A percentile compares a stretch with the other conserved stretches of the same genome.
phyloP scores from a whole-genome alignment of 2,888 invertebrate species.

The Phanerotoma sp. region DNA sequence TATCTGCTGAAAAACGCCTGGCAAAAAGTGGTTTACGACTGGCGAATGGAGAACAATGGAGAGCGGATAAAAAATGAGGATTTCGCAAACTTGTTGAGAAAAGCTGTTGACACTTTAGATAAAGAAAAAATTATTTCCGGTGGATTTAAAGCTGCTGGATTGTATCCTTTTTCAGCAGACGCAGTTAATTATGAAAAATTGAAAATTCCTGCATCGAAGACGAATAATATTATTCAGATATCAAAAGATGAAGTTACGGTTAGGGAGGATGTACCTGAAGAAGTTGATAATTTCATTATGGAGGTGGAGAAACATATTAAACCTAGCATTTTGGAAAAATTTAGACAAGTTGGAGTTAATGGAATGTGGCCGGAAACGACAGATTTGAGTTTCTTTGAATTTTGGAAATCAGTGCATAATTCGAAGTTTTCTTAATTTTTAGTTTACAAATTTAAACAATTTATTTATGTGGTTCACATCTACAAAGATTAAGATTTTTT shows the following conservation, averaged over 20 bases:
- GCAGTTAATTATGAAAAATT: conserved; percentile 23
- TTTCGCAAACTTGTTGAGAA: conserved; percentile 39
- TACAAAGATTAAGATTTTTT: too few species aligned
- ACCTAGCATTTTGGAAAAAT: too few species aligned
- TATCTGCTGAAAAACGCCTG: conserved; percentile 44
- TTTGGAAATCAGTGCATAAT: too few species aligned
- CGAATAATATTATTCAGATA: conserved; percentile 16
- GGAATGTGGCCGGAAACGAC: too few species aligned
- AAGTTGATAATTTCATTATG: too few species aligned
- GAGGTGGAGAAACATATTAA: too few species aligned
- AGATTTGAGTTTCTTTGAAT: too few species aligned
- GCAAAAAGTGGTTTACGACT: conserved; percentile 41
- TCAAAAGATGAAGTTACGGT: not conserved
- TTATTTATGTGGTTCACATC: too few species aligned
- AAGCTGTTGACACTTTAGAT: conserved; percentile 32
- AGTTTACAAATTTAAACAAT: too few species aligned
- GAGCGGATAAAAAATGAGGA: conserved; percentile 35
- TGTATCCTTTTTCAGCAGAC: conserved; percentile 32
- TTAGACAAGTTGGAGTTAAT: too few species aligned
- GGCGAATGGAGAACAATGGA: conserved; percentile 38
- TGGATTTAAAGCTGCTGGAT: conserved; percentile 41
- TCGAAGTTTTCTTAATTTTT: too few species aligned
- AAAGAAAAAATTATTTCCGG: conserved; percentile 32
- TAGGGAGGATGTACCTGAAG: conserved; percentile 18
- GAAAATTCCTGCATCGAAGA: conserved; percentile 8